Base-by-base conservation (phyloP, 2,113 vertebrate species). In the Larimichthys polyactis region DNA sequence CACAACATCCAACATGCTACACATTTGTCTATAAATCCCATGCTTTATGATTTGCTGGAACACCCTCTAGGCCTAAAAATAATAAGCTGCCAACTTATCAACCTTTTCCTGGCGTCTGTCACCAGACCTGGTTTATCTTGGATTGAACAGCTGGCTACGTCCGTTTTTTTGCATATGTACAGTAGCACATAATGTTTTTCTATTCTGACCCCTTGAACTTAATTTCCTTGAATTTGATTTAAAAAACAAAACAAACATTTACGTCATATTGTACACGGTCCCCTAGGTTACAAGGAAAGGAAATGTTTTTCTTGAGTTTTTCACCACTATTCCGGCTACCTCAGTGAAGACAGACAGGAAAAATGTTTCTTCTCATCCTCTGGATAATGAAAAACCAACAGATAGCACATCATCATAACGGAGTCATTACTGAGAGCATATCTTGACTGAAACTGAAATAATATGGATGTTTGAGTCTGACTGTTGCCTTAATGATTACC, bases 371-470 rank as follows among this genome's bases (percentile, higher is more conserved):
- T 75, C 65, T 83, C 59, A 67, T 78, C 44, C 22, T 51, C 54
- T 71, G 46, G 46, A 68, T 65, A 84, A 77, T 84, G 65, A 51
- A 78, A 84, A 83, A 79, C 16, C 57, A 55, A 49, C 54, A 51
- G 29, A 29, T 36, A 70, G 54, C 14, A 72, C 59, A 46, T n/a
- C 15, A 14, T 67, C 57, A 70, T 77, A 82, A 48, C 63, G 19
- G 51, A 73, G 78, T 51, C n/a, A 46, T 75, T 78, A 82, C 12
- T 75, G 51, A 78, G 17, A 65, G 43, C 46, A 70, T n/a, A 69
- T 71, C 51, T 62, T n/a, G 10, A 51, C 44, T 62, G 43, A 46
- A 73, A 44, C 24, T 69, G 14, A 62, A 75, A 66, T 62, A 1
- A 66, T 48, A 70, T 15, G 3, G 11, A 62, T 44, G 57, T 67